Base-by-base conservation (phyloP, 2,113 vertebrate species). In the Muntiacus reevesi region DNA sequence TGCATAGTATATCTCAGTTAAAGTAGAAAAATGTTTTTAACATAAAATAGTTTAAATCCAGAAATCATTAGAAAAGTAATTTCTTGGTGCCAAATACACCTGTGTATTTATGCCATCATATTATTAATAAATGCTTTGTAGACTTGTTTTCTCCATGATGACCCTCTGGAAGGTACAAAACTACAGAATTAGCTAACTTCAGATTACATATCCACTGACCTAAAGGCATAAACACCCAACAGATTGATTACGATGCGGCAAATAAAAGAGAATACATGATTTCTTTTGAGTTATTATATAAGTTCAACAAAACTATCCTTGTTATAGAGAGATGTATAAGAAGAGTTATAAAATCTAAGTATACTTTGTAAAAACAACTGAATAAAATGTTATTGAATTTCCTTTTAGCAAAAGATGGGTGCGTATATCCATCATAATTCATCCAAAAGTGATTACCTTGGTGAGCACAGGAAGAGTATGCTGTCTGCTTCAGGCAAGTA, bases 401-500 rank as follows among this genome's bases (percentile, higher is more conserved):
- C 2, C 60, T 62, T 47, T 88, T 60, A 89, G 57, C 14, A 40
- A 64, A 87, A 36, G 23, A 71, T 4, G 30, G 55, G 36, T 36
- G 87, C 89, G 79, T 50, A 33, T 7, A 95, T 13, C 76, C 12
- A 95, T 6, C 43, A 57, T 60, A 90, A 91, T 57, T 12, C 79
- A 78, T 30, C 52, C 95, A 25, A 93, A 94, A 90, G 59, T 8
- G 2, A 59, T 95, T 99, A 99, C 99, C 99, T 99, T 95, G 99
- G 99, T 0, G 99, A 99, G 98, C 99, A 99, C 96, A 99, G 99
- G 87, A 99, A 99, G 81, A 99, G 99, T 98, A 99, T 99, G 98
- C 99, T 99, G 95, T 99, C 99, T n/a, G 99, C 99, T 99, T 99
- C 99, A 25, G 99, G 99, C 98, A 99, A 99, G 97, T 99, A 99